phyloP scores from a whole-genome alignment of 2,113 vertebrate genomes.

The Rallus limicola region DNA sequence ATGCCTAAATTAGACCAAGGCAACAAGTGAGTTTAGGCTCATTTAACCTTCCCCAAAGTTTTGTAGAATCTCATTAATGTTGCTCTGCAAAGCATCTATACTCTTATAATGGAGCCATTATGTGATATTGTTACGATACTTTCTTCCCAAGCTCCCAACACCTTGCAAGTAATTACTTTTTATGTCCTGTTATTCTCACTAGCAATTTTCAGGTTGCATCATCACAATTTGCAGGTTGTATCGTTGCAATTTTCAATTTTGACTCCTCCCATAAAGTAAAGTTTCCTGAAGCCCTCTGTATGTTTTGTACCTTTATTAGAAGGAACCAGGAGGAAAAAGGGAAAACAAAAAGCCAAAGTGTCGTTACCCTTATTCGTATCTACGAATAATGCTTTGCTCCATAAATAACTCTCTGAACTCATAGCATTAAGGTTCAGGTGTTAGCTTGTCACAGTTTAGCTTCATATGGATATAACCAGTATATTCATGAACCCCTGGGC shows the following conservation, averaged over 20 bases:
- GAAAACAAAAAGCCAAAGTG: neutral
- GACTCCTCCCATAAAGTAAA: neutral
- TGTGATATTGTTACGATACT: neutral
- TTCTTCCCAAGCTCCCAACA: neutral
- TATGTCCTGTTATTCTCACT: neutral
- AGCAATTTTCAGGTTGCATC: neutral
- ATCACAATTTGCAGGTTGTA: neutral
- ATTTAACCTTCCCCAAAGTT: neutral
- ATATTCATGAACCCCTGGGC: neutral
- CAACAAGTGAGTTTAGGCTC: neutral
- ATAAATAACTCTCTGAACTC: neutral
- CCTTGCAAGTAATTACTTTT: slow-evolving; percentile 6
- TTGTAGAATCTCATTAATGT: neutral
- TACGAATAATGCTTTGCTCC: neutral
- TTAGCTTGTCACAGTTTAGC: neutral
- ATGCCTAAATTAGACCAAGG: neutral
- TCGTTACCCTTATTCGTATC: neutral
- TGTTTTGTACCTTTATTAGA: neutral
- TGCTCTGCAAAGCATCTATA: neutral
- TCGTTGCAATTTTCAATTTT: neutral
- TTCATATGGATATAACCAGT: neutral
- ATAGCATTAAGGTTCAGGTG: neutral
- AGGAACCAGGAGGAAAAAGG: neutral
- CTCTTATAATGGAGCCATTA: neutral
- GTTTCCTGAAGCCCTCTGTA: neutral